A percentile compares a stretch with the other conserved stretches of the same genome.
These are phyloP conservation scores for Siniperca knerii DNA, from an alignment of 2,113 vertebrate species.

Conservation along the genomic window DNA sequence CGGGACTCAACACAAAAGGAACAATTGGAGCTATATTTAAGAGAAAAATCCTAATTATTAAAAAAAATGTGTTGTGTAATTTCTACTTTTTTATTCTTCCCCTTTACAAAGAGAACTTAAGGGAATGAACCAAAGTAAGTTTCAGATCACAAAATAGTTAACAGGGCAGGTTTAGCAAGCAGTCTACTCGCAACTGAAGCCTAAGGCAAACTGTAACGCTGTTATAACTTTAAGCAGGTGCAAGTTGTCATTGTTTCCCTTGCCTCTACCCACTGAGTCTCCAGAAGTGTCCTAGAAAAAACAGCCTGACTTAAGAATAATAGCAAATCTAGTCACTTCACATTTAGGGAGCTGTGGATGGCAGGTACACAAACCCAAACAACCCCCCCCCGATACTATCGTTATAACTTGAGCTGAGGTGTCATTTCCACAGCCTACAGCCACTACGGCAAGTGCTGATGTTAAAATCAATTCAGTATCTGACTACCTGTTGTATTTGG, in stretches of 20 bases:
- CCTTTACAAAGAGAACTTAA: conserved; percentile 3
- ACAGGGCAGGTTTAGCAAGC: background rate
- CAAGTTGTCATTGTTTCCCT: background rate
- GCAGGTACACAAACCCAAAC: conserved; percentile 36
- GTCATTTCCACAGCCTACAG: conserved; percentile 16
- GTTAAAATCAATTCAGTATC: background rate
- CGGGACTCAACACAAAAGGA: background rate
- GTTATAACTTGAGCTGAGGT: conserved; percentile 22
- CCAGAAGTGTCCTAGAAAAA: background rate
- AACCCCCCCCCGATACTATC: background rate
- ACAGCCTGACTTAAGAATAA: background rate
- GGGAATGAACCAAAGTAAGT: background rate
- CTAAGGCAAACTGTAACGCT: background rate
- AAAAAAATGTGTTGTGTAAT: background rate
- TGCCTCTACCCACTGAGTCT: background rate
- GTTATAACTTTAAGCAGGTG: background rate
- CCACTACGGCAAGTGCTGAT: conserved; percentile 2
- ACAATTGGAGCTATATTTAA: background rate
- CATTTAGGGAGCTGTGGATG: conserved; percentile 1
- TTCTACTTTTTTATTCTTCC: background rate
- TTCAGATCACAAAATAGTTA: background rate
- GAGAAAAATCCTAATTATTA: background rate
- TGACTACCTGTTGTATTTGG: background rate
- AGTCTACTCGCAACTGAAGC: background rate
- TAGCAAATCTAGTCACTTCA: background rate